Base-by-base conservation (phyloP, 35 echinoderm and acorn worm species). In the Patiria miniata region DNA sequence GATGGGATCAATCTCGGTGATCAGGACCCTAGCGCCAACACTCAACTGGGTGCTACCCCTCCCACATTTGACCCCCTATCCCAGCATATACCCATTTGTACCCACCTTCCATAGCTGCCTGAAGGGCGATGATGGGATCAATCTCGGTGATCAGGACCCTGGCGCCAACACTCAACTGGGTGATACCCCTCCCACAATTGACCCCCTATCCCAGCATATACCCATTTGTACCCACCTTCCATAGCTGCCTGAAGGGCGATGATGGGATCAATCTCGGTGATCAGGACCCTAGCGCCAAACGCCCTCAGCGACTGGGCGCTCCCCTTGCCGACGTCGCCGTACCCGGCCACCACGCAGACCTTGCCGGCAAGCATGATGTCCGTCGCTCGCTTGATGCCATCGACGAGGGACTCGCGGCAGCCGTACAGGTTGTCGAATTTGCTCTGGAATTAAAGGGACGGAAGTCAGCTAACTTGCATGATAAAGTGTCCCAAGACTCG, bases 381-480 rank as follows among this genome's bases (percentile, higher is more conserved):
- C 40, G 96, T 99, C 2, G 96, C 96, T 36, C 96, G 79, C 84
- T 99, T 99, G 83, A 99, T 94, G 32, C 96, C 96, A 78, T 99
- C 96, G 23, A 94, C 93, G 21, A 99, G 79, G 3, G 96, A 99
- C 65, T 99, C 96, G 32, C 96, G 90, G 83, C 93, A 94, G 39
- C 96, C 96, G 83, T 99, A 99, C 82, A 99, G 79, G 83, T 99
- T 99, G 89, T 99, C 96, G 77, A 99, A 99, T 76, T 99, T 94
- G 78, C 92, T 95, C 96, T 99, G 86, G 21, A 47, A 87, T 51
- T 61, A 9, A 37, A n/a, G 21, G 33, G 2, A 84, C 26, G n/a
- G 32, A 82, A 53, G 59, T 83, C 40, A 19, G 23, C 37, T 36
- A n/a, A 12, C 12, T 14, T 12, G 22, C 12, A 14, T 58, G 54